Conservation (phyloP, 2,888 invertebrate genomes). For the Pristionchus japonicus region DNA sequence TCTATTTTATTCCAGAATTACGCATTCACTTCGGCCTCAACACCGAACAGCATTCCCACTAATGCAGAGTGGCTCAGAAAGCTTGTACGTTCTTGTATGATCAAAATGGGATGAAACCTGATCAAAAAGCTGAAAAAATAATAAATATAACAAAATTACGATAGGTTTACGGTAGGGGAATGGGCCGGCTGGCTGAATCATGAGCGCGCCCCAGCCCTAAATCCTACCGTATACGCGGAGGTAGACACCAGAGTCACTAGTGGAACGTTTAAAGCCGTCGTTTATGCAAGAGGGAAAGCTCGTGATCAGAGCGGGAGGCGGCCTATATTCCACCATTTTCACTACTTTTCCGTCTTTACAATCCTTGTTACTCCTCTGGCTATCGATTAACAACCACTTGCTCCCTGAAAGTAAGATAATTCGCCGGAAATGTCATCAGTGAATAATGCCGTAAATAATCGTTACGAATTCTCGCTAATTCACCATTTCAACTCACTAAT, state of each 20-base stretch:
- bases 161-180: neutral
- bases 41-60: too few relatives aligned
- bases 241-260: too few relatives aligned
- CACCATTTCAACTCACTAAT: too few relatives aligned
- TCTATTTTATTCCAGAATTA: too few relatives aligned
- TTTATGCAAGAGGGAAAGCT: conserved; percentile 1
- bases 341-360: neutral
- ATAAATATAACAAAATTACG: neutral
- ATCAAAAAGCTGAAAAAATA: neutral
- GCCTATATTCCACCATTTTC: neutral
- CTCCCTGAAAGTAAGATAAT: too few relatives aligned
- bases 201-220: neutral
- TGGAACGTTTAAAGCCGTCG: neutral
- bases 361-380: neutral
- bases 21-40: too few relatives aligned
- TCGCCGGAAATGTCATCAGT: too few relatives aligned
- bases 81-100: too few relatives aligned
- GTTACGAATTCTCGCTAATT: too few relatives aligned
- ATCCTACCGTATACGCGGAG: neutral
- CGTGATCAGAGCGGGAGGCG: neutral
- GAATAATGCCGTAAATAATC: too few relatives aligned
- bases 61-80: too few relatives aligned
- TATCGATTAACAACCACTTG: neutral
- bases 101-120: too few relatives aligned
- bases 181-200: neutral